Base-by-base conservation (phyloP, 2,888 invertebrate species). In the Acrocera orbiculus region DNA sequence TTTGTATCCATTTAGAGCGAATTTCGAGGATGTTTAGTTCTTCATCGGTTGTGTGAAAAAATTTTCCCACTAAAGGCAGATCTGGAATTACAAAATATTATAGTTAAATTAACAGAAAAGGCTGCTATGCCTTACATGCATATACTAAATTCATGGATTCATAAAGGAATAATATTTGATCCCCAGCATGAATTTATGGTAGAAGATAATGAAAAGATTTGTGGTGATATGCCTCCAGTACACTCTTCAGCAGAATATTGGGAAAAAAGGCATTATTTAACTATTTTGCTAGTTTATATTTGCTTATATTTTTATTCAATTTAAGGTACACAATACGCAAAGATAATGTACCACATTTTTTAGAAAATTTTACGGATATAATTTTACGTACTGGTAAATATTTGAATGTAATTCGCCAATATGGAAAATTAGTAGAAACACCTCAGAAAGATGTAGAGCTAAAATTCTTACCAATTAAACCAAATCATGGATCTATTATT, bases 351-450 rank as follows among this genome's bases (percentile, higher is more conserved):
- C 95, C 95, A 1, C 70, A 75, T 40, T 93, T 95, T 56, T 64
- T 95, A 3, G 81, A 80, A 40, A 74, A 79, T 41, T 76, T 83
- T 28, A 75, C 83, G 1, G 83, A 87, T 49, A 86, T 86, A 41
- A 89, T 96, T 48, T 66, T 95, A 19, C 73, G 92, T 45, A 87
- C 93, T 31, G 95, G 95, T 41, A 95, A 95, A 68, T 96, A 96
- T 61, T 67, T 96, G 29, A 96, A 95, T 59, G 93, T 95, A 11
- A 87, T 95, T 31, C 70, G 89, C 33, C 89, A 93, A 50, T 95
- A 93, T 63, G 92, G 92, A 73, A 64, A 66, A 40, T n/a, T n/a
- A n/a, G 66, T 69, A 25, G 61, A 64, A 5, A 65, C 67, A 46
- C 62, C 65, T 0, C 65, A 67, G 44, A 58, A 63, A 1, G 67